Evolutionary conservation across 1,140 invertebrate species (phyloP), one percentile per base, ranked within the genome.

Genomic region (Drosophila jambulina): DNA sequence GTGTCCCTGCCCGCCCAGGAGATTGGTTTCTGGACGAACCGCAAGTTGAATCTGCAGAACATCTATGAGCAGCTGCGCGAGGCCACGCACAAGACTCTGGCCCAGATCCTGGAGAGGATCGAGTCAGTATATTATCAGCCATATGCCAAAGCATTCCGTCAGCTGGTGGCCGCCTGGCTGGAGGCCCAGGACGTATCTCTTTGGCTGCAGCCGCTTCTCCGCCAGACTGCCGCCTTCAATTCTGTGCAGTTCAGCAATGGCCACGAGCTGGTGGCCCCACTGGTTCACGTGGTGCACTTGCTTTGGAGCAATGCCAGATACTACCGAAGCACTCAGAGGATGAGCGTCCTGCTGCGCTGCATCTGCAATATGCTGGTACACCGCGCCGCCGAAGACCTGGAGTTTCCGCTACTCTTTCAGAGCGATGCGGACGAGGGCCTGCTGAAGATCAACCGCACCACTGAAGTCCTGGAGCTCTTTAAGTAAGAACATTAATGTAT

Each of bases 251-350:
- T 86, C 85, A 94, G 40, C 95, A 97, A 69, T 91, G 95, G 9
- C 82, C 93, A 58, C 10, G 71, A 93, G 6, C 93, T 95, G 36
- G 93, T 98, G 49, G 94, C 95, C 27, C 95, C 96, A 0, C 92
- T 97, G 87, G 93, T 95, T 13, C 94, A 98, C 78, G 95, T 95
- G 38, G 94, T 98, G 4, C 97, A 97, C 68, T 92, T 98, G 7
- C 93, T 97, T n/a, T 98, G 97, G 97, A 95, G 95, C 4, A 95
- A 96, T 91, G 98, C 97, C 0, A 95, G 95, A 76, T 96, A 97
- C 92, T 98, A 97, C 92, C 96, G 96, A 77, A 96, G 94, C 25
- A 96, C 96, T 3, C 95, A 95, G n/a, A 93, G 95, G 63, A 95
- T 97, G 81, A 95, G 96, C 34, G 95, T 95, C 3, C 92, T 97